A percentile compares a stretch with the other conserved stretches of the same genome.
These are phyloP conservation scores for Eurystomus gularis DNA, from an alignment of 2,113 vertebrate genomes.

Conservation along the genomic window DNA sequence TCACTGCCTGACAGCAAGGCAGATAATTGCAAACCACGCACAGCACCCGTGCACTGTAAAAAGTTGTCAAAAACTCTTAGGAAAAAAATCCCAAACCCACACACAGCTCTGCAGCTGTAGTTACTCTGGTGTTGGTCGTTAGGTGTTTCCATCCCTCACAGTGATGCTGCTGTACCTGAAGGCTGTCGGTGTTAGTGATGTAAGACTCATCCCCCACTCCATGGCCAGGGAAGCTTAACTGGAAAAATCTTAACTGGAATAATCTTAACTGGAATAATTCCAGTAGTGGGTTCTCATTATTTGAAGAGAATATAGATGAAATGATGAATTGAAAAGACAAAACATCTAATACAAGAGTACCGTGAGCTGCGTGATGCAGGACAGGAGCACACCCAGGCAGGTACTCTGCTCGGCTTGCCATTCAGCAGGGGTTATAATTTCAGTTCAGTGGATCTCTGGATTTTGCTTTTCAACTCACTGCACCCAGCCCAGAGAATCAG, in stretches of 20 bases:
- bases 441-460: not conserved
- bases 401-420: not conserved
- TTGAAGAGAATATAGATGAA: not conserved
- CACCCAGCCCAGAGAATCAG: slow-evolving; percentile 2
- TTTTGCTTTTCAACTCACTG: slow-evolving; percentile 11
- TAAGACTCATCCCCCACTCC: not conserved
- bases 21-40: not conserved
- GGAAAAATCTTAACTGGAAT: not conserved
- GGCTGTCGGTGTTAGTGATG: fast-evolving
- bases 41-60: fast-evolving
- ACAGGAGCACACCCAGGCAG: not conserved
- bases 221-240: not conserved
- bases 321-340: not conserved
- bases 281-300: not conserved
- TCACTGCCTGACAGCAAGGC: fast-evolving
- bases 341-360: not conserved
- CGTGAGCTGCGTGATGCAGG: not conserved
- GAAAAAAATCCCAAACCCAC: fast-evolving
- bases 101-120: fast-evolving
- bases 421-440: not conserved
- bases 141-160: fast-evolving
- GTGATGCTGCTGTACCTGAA: not conserved
- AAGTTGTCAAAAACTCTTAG: fast-evolving
- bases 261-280: not conserved
- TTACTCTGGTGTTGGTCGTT: fast-evolving